A percentile compares a stretch with the other conserved stretches of the same genome.
These are phyloP conservation scores for Operophtera brumata DNA, from an alignment of 2,888 invertebrate genomes.

Conservation along the genomic window DNA sequence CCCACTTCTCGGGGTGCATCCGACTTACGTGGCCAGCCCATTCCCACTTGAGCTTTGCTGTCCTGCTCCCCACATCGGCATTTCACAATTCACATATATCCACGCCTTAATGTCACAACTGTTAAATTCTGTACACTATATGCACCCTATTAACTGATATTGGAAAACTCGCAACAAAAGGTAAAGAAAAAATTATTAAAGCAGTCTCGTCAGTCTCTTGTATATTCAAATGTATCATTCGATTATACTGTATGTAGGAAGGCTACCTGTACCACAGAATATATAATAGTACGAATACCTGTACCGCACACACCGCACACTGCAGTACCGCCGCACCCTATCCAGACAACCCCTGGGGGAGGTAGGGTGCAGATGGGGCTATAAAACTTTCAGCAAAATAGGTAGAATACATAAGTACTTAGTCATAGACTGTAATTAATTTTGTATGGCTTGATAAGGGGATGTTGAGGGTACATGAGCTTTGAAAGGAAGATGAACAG, in stretches of 20 bases:
- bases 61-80: too few species aligned
- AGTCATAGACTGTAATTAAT: conserved; percentile 37
- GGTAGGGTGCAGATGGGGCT: conserved; percentile 50
- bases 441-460: conserved; percentile 33
- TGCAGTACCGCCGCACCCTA: conserved; percentile 36
- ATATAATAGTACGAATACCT: too few species aligned
- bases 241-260: conserved; percentile 21
- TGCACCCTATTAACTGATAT: neutral
- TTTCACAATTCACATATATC: too few species aligned
- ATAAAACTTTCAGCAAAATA: conserved; percentile 61
- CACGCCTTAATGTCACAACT: neutral
- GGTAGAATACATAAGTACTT: conserved; percentile 40
- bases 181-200: too few species aligned
- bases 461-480: neutral
- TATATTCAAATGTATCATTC: conserved; percentile 22
- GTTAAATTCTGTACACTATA: neutral
- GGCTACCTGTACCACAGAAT: conserved; percentile 32
- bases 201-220: neutral
- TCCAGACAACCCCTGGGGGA: conserved; percentile 39
- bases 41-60: too few species aligned
- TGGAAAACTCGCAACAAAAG: too few species aligned
- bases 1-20: too few species aligned
- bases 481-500: too few species aligned
- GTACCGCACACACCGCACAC: conserved; percentile 20
- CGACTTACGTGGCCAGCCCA: too few species aligned